These are phyloP conservation scores for Carapus acus DNA, from an alignment of 2,797 vertebrate species.

Conservation along the genomic window DNA sequence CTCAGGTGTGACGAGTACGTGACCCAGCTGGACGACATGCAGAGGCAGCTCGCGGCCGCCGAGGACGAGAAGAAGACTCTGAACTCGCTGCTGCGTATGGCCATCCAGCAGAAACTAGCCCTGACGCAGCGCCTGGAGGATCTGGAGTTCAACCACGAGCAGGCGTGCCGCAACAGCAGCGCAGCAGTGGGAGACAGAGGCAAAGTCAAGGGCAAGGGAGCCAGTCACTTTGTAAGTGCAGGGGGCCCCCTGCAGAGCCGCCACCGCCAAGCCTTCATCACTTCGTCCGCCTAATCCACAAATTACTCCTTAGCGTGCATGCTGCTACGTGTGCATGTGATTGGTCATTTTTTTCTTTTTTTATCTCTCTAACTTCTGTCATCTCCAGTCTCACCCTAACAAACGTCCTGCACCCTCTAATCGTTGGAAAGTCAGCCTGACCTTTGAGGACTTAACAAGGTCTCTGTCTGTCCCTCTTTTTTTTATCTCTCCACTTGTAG, in stretches of 20 bases:
- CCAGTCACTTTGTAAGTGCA: conserved; percentile 88
- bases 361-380: neutral
- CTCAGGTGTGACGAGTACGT: conserved; percentile 96
- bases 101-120: conserved; percentile 98
- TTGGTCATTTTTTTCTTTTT: neutral
- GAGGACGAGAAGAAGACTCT: conserved; percentile 99
- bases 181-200: conserved; percentile 65
- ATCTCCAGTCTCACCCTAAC: neutral
- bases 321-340: conserved; percentile 1
- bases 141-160: conserved; percentile 94
- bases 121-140: conserved; percentile 95
- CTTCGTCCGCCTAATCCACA: neutral
- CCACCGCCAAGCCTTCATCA: conserved; percentile 22
- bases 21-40: conserved; percentile 97
- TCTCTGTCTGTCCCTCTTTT: conserved; percentile 26
- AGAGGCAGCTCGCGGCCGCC: conserved; percentile 89
- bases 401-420: conserved; percentile 8
- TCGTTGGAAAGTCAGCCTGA: neutral
- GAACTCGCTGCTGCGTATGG: conserved; percentile 97
- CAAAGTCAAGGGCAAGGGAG: conserved; percentile 71
- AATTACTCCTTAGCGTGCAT: conserved; percentile 20
- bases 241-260: conserved; percentile 62
- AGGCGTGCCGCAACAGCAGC: conserved; percentile 71
- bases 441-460: conserved; percentile 22
- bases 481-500: conserved; percentile 59